Conservation (phyloP, 2,797 vertebrate species). For the Tiaroga cobitis region DNA sequence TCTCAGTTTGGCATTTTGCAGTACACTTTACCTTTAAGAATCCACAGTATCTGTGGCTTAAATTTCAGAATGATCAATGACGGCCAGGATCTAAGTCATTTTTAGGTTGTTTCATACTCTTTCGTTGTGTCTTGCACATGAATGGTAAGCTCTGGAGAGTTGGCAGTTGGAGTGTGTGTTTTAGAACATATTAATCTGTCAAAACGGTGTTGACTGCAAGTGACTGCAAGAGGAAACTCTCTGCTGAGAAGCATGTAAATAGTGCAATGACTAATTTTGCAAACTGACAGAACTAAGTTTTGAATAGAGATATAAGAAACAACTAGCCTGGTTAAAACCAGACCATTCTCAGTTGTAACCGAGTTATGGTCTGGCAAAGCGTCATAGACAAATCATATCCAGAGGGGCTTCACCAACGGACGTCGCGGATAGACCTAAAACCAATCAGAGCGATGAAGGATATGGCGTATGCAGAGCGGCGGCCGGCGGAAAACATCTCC, state of each 20-base stretch:
- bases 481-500: no score
- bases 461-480: no score
- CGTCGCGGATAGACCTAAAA: no score
- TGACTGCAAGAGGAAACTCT: neutral
- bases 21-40: neutral
- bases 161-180: neutral
- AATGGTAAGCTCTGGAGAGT: neutral
- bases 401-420: no score
- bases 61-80: neutral
- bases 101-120: neutral
- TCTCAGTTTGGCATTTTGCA: neutral
- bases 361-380: no score
- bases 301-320: neutral
- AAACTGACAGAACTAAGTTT: constrained; percentile 19
- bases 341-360: no score
- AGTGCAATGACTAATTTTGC: constrained; percentile 60
- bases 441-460: no score
- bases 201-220: constrained; percentile 43
- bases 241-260: constrained; percentile 50
- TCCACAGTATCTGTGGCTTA: neutral
- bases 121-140: neutral
- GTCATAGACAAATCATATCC: no score
- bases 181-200: constrained; percentile 42
- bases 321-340: no score
- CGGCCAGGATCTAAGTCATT: neutral